Evolutionary conservation across 2,888 invertebrate species (phyloP).

Genomic region (Perizoma flavofasciatum): DNA sequence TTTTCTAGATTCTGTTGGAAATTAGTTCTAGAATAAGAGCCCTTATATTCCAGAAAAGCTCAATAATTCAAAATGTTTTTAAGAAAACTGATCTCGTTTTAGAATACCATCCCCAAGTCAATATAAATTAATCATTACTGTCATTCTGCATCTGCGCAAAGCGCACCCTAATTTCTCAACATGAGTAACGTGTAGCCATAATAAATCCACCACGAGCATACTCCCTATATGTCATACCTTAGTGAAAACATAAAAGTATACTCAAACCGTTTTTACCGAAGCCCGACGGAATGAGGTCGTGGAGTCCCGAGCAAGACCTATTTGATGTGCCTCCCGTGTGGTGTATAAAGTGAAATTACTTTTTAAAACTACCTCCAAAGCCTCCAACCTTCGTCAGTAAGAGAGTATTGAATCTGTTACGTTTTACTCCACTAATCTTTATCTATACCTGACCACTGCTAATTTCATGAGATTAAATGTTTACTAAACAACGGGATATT

Average conservation of each 20-base stretch:
- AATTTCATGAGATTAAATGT: no score
- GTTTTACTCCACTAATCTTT: conserved; percentile 18
- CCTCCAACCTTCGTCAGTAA: conserved; percentile 4
- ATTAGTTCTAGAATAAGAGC: no score
- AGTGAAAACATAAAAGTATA: conserved; percentile 18
- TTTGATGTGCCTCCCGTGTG: conserved; percentile 35
- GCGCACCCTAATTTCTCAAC: conserved; percentile 6
- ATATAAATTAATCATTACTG: conserved; percentile 16
- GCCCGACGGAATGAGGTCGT: conserved; percentile 32
- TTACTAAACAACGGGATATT: no score
- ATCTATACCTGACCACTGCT: conserved; percentile 6
- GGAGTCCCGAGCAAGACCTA: conserved; percentile 40
- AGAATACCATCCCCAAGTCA: conserved; percentile 10
- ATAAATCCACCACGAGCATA: conserved; percentile 1
- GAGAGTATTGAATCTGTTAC: conserved; percentile 20
- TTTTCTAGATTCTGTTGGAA: no score
- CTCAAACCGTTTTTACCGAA: conserved; percentile 17
- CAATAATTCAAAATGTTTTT: no score
- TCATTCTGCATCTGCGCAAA: conserved; percentile 14
- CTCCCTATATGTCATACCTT: not conserved
- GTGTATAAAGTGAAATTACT: conserved; percentile 23
- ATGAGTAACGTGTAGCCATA: conserved; percentile 7
- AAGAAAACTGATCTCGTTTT: no score
- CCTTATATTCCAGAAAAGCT: no score
- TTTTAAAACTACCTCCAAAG: conserved; percentile 24